Evolutionary conservation across 1,140 invertebrate species (phyloP), one percentile per base, ranked within the genome.

Genomic region (Drosophila lacteicornis): DNA sequence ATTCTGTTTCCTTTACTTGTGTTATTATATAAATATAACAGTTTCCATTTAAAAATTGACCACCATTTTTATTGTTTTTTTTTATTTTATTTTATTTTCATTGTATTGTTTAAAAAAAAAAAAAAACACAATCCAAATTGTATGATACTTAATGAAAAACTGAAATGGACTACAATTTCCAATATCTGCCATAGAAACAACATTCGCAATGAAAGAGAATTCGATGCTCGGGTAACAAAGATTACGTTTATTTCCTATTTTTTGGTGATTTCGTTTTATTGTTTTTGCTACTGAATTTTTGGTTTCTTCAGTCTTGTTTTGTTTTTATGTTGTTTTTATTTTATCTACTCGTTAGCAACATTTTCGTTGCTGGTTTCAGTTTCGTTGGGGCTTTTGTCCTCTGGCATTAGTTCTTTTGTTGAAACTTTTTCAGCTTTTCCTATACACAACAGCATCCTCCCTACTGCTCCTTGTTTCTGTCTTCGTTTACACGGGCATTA

Each of bases 291-390:
- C 46, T 51, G 43, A 36, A 51, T 47, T 53, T 49, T 51, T 45
- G 33, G 33, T 55, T 47, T 62, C 13, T 59, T 38, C 2, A 3
- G 33, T 11, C 9, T 61, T 51, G n/a, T 53, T 38, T 67, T 51
- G n/a, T 59, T 55, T 57, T 59, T 49, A 68, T 76, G 27, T 36
- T 50, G 55, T 75, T 61, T 74, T 77, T 74, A 62, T 83, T 75
- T 83, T 83, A 82, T 82, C 69, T 79, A 61, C 69, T 82, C 75
- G 80, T 82, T 82, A 82, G 80, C 59, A 63, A 70, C 59, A 80
- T 75, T 80, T 75, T 60, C 59, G 61, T 42, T 74, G 53, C 53
- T 62, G 57, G 58, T 73, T 74, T 82, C 63, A 62, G 62, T 76
- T 81, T 81, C 51, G 38, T 81, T 62, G 60, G 49, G 25, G 49